Base-by-base conservation (phyloP, 2,888 invertebrate genomes). In the Eilema sororculum region DNA sequence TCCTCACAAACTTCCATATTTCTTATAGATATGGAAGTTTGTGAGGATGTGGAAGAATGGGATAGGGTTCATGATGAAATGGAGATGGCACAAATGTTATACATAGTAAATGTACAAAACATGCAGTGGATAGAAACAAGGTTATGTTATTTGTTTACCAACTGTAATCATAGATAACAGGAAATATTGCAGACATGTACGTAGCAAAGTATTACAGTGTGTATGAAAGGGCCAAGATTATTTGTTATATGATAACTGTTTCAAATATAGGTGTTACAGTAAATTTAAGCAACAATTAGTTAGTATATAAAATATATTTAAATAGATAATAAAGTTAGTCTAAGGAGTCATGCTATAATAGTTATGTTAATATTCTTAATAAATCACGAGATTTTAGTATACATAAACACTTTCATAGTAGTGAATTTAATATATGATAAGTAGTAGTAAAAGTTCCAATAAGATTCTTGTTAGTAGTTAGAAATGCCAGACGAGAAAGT, bases 91-190 rank as follows among this genome's bases (percentile, higher is more conserved):
- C 46, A 20, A 46, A 20, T 46, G 20, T 46, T 46, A 46, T 20
- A 46, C 46, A 20, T 46, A 46, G 3, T 2, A 3, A 16, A 46
- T 13, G 16, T 41, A 41, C 16, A 16, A 2, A 46, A 46, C 20
- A n/a, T n/a, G 8, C 9, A n/a, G n/a, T 52, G 20, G n/a, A 52
- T 52, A 52, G 52, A 52, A 52, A 52, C 52, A 52, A 52, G n/a
- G 52, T 52, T 52, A 6, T 20, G 52, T 52, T 52, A 16, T 58
- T 33, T 37, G 9, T 58, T 65, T 24, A 52, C 20, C 24, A 24
- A 30, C 30, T 60, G 30, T 33, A 52, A 52, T 52, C 24, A 67
- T 12, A 20, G 61, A 56, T 60, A 67, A 52, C 41, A 60, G 46
- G 30, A 25, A 46, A 5, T 66, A n/a, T 22, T 13, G 5, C 3